Base-by-base conservation (phyloP, 2,797 vertebrate genomes). In the Neopelma chrysocephalum region DNA sequence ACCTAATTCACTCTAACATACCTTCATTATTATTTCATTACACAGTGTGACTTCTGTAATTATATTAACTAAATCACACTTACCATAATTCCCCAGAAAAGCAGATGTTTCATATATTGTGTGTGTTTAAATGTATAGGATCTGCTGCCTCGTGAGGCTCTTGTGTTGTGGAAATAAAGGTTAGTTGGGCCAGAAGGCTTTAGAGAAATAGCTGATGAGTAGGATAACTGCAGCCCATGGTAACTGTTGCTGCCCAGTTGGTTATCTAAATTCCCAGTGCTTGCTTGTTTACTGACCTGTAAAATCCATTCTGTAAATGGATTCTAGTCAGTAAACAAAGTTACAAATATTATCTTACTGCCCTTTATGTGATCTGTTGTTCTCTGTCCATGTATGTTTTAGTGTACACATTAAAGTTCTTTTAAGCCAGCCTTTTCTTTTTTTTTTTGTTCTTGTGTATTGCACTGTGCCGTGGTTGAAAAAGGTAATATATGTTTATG, bases 231-330 rank as follows among this genome's bases (percentile, higher is more conserved):
- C 89, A 92, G 90, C 77, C 50, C 27, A 13, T 83, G 62, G 70
- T 85, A 95, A 87, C 73, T 45, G 45, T 89, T 92, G 79, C 79
- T 88, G 48, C 47, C 78, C 51, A 64, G 2, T 89, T 94, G 65
- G 82, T 94, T 91, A 72, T 96, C 94, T 93, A 79, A 95, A 94
- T 94, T 96, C 95, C 80, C 80, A 87, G 32, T 64, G 94, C 92
- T 95, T 81, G 43, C 73, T 56, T 93, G 92, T 95, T 96, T 97
- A 96, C 84, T 97, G 98, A 97, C 94, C 97, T 98, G 96, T 98
- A 98, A 98, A 98, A 98, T 98, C 94, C 89, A 71, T 91, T 95
- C 96, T 97, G 95, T 97, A 98, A 98, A 98, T 98, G 97, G 97
- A 97, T 97, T 98, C 90, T 83, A 94, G 93, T 95, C 89, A 94